These are phyloP conservation scores for Tetranychus piercei DNA, from an alignment of 2,888 invertebrate genomes.

Conservation along the genomic window DNA sequence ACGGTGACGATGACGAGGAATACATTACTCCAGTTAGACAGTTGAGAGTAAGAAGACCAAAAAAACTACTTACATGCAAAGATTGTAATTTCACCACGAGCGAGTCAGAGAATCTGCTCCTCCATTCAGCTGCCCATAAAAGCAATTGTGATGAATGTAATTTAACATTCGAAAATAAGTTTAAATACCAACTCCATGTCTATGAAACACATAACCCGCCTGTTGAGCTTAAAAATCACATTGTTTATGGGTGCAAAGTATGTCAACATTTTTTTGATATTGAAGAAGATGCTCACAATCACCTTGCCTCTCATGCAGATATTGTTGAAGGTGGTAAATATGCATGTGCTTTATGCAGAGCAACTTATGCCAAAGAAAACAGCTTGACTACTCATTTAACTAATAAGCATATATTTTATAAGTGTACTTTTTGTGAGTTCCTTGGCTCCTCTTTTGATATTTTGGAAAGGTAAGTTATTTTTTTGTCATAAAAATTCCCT, in stretches of 20 bases:
- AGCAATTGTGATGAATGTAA: slow-evolving; percentile 8
- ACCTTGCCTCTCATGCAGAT: background rate
- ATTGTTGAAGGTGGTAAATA: background rate
- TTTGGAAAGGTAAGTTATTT: slow-evolving; percentile 8
- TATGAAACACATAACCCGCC: background rate
- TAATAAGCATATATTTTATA: background rate
- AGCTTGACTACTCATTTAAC: background rate
- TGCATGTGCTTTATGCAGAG: background rate
- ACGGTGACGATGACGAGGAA: background rate
- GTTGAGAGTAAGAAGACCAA: background rate
- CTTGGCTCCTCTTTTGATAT: background rate
- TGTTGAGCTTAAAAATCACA: background rate
- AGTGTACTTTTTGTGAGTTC: slow-evolving; percentile 11
- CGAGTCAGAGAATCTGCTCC: background rate
- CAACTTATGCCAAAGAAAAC: background rate
- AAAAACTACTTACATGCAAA: background rate
- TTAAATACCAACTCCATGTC: background rate
- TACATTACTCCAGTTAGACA: background rate
- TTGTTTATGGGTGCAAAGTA: slow-evolving; percentile 11
- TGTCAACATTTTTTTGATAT: slow-evolving; percentile 9
- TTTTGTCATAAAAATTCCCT: background rate
- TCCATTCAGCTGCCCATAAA: slow-evolving; percentile 2
- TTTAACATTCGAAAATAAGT: background rate
- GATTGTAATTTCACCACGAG: background rate
- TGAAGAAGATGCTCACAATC: background rate